phyloP scores from a whole-genome alignment of 1,140 invertebrate genomes.

The Philaenus spumarius region DNA sequence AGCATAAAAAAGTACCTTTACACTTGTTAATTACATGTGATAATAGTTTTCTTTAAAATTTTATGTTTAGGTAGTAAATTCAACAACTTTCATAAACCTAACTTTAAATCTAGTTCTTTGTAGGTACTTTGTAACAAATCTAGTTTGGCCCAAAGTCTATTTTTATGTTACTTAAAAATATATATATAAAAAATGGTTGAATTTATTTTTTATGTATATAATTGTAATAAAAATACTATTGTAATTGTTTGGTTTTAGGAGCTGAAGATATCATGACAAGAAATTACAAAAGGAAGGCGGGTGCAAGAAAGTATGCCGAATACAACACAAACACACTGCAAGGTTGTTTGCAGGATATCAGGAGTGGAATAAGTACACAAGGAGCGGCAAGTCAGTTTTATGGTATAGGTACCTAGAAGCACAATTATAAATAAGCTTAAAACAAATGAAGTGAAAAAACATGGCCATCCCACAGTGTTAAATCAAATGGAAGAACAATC shows the following conservation, averaged over 20 bases:
- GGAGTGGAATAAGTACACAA: slow-evolving; percentile 14
- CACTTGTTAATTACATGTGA: slow-evolving; percentile 6
- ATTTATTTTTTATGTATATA: neutral
- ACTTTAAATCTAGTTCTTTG: slow-evolving; percentile 6
- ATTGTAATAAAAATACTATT: slow-evolving; percentile 13
- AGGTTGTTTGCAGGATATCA: slow-evolving; percentile 13
- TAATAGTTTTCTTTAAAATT: slow-evolving; percentile 12
- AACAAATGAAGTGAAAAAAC: slow-evolving; percentile 15
- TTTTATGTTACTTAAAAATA: neutral
- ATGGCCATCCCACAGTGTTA: slow-evolving; percentile 9
- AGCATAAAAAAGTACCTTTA: slow-evolving; percentile 7
- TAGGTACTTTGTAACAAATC: slow-evolving; percentile 10
- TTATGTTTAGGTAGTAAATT: slow-evolving; percentile 7
- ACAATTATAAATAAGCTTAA: slow-evolving; percentile 21
- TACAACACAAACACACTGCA: slow-evolving; percentile 12
- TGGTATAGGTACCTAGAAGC: slow-evolving; percentile 15
- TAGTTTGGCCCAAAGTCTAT: neutral
- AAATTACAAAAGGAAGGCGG: slow-evolving; percentile 15
- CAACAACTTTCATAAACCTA: slow-evolving; percentile 5
- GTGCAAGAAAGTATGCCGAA: slow-evolving; percentile 15
- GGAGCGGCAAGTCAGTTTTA: slow-evolving; percentile 13
- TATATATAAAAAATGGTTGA: neutral
- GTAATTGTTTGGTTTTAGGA: slow-evolving; percentile 13
- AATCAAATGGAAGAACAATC: slow-evolving; percentile 5
- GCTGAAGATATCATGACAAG: slow-evolving; percentile 14